Base-by-base conservation (phyloP, 2,888 invertebrate species). In the Uloborus plumipes region DNA sequence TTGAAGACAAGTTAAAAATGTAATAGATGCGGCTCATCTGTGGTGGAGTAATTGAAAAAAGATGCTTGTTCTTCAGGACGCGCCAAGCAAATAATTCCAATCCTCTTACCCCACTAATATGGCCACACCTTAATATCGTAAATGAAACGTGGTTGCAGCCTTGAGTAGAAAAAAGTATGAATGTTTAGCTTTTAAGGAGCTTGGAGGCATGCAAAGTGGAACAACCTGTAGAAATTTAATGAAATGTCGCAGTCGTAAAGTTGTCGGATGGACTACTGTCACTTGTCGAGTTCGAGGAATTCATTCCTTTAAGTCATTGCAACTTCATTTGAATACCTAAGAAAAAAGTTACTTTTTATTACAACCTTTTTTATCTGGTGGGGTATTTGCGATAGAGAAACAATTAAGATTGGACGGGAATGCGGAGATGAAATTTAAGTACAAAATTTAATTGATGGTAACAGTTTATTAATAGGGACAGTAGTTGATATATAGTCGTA, bases 121-220 rank as follows among this genome's bases (percentile, higher is more conserved):
- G 74, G 74, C 80, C 80, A 81, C 80, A 74, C 80, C 80, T 81
- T 74, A 69, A 69, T 80, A 80, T 80, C 74, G 74, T 74, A 74
- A 81, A 81, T 81, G 80, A 81, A 81, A 69, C 70, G 74, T 50
- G 74, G 53, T 53, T 64, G 64, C 64, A 70, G 80, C 74, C 74
- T 81, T 74, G 70, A 81, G 74, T 69, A 70, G 61, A 80, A 69
- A 80, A 69, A 62, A 70, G 51, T 67, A 72, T 80, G 64, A 69
- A 74, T 74, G 70, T 69, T 74, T 81, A 69, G 70, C 70, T 81
- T 74, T 66, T 81, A 74, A 74, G 50, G 65, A 50, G 64, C 74
- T 74, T 62, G 66, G 51, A 53, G 70, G 70, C 75, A 81, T 81
- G 80, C 80, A 74, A 80, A 80, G 73, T 67, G 73, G 74, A 80